Evolutionary conservation across 2,797 vertebrate species (phyloP), one percentile per base, ranked within the genome.

Genomic region (Xenops minutus): DNA sequence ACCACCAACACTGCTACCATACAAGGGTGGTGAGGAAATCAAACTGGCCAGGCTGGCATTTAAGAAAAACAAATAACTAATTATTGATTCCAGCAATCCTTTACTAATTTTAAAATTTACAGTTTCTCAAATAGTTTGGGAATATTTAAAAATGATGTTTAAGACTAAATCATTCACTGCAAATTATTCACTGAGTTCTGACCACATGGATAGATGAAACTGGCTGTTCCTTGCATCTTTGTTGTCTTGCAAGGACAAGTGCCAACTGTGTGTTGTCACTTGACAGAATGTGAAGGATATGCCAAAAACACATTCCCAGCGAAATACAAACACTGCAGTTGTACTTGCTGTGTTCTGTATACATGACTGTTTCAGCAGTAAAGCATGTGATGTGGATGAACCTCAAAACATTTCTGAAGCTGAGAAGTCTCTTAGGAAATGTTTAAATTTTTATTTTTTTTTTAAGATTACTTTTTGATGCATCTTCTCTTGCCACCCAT

Each of bases 151-250:
- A 72, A 30, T 30, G 29, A 74, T 22, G 41, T 68, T 81, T 89
- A 91, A 87, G 75, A 71, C 37, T 83, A 82, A 89, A 95, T 82
- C 91, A 68, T 84, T 89, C 41, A 68, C 83, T 79, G 14, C 12
- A 85, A 88, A 89, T 91, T 85, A 93, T 85, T 94, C 67, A 30
- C 29, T 81, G 64, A 67, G 39, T 69, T 93, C 71, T 87, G 69
- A 61, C 88, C 75, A 30, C 32, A n/a, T 6, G 81, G 82, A 43
- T 49, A 85, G 43, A 79, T 74, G 62, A 76, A 83, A 72, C 4
- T 19, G 34, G 27, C 48, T 85, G n/a, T 51, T 94, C 34, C 32
- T 76, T 96, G 85, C 48, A 83, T 91, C 81, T 79, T 74, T 88
- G 36, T 46, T 73, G 18, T 48, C 76, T 80, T 79, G 55, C 46